These are phyloP conservation scores for Pachypsylla venusta DNA, from an alignment of 1,140 invertebrate genomes.

Conservation along the genomic window DNA sequence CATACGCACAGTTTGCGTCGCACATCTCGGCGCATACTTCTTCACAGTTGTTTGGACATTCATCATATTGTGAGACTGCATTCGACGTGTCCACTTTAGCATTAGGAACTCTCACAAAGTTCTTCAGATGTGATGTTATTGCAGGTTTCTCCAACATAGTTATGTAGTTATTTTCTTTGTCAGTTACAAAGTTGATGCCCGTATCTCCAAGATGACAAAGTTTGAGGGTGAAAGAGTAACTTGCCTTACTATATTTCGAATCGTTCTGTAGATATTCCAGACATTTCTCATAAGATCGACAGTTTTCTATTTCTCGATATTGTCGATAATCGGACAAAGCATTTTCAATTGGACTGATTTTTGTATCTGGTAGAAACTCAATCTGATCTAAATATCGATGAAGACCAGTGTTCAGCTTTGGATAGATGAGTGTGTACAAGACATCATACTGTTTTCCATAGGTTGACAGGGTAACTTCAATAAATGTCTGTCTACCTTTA, in stretches of 20 bases:
- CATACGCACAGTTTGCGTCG: conserved; percentile 3
- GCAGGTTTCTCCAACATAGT: conserved; percentile 11
- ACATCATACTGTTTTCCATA: conserved; percentile 3
- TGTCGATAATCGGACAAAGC: neutral
- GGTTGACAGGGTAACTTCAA: neutral
- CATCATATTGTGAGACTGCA: neutral
- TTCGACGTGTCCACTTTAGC: neutral
- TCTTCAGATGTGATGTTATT: neutral
- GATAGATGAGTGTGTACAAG: conserved; percentile 9
- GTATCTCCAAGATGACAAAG: neutral
- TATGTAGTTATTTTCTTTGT: neutral
- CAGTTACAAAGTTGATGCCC: neutral
- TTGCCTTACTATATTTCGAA: neutral
- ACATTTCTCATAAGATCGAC: neutral
- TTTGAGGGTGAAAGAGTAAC: neutral
- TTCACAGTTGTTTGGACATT: neutral
- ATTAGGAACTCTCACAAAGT: conserved; percentile 4
- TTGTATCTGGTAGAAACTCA: neutral
- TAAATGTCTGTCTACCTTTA: neutral
- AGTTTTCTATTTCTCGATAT: neutral
- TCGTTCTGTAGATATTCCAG: neutral
- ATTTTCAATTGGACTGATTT: neutral
- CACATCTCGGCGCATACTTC: conserved; percentile 3
- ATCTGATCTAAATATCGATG: neutral
- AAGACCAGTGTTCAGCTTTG: neutral